Evolutionary conservation across 2,797 vertebrate genomes (phyloP), one percentile per base, ranked within the genome.

Genomic region (Lacerta agilis): DNA sequence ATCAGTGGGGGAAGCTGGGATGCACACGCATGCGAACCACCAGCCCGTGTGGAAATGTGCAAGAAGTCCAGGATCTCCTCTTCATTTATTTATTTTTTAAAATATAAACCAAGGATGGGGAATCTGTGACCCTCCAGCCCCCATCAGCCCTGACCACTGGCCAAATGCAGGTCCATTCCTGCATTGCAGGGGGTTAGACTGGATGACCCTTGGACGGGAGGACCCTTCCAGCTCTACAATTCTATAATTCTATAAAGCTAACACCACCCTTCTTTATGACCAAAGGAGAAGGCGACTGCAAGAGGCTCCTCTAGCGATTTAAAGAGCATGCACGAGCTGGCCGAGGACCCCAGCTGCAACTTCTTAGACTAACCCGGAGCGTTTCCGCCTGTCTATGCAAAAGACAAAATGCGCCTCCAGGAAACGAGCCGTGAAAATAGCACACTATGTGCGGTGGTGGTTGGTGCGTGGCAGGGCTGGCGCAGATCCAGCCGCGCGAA

Each of bases 311-410:
- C 55, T 38, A 55, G 23, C 38, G 71, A n/a, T 67, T 58, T 55
- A 67, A 71, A 45, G 79, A 8, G 45, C 8, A 15, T 43, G 20
- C 55, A 61, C 25, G 9, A 33, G 79, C 49, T 69, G 27, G 66
- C 45, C 58, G n/a, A 61, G 27, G 27, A 36, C 64, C 29, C 27
- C 67, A 82, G 79, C 33, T 76, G 72, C 79, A 58, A 73, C 61
- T 55, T 33, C 27, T 61, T 27, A 10, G 41, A n/a, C 61, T 55
- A 38, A 33, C 38, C 38, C 3, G 55, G 49, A 71, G 41, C 67
- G 20, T 80, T 87, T 87, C 86, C 82, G 11, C n/a, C 69, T 75
- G 17, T 23, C 33, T 72, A 55, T 80, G 86, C 86, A 88, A 88
- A 88, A n/a, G 3, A 27, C 27, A 10, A n/a, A 87, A 64, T 64